Base-by-base conservation (phyloP, 1,140 invertebrate genomes). In the Euwallacea similis region DNA sequence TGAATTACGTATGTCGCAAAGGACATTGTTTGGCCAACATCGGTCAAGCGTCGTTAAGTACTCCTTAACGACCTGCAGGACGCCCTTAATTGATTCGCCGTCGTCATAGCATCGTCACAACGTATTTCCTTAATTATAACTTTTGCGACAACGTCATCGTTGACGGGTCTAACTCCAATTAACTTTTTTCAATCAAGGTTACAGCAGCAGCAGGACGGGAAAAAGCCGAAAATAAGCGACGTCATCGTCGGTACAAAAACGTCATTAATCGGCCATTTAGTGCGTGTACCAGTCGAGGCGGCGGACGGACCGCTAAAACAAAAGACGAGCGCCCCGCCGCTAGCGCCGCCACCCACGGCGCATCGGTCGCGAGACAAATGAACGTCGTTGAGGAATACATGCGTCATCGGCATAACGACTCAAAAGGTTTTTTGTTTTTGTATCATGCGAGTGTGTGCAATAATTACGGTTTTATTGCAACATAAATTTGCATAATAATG, bases 1-100 rank as follows among this genome's bases (percentile, higher is more conserved):
- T 71, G 63, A 66, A 66, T 71, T 71, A 71, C 69, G 69, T 71
- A 71, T 71, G 69, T 71, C 63, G 69, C 56, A 60, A 42, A 59
- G 55, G 56, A 8, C 62, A 65, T 65, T 71, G 62, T 65, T 71
- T 71, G 62, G 42, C 69, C 69, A 71, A 71, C 69, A 71, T 71
- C 61, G 69, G 69, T 71, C 69, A 71, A 71, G 69, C 69, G 56
- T 71, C 69, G 69, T 71, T 71, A 71, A 71, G 69, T 71, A 65
- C 59, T 65, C 69, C 69, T 71, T 71, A 71, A 71, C 69, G 69
- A 71, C 62, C 44, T 3, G 58, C 41, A 63, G 59, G 60, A 62
- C 59, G 58, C 50, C 60, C 55, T 69, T 69, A 69, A 69, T 69
- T 69, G 60, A 63, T 69, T 43, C 16, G n/a, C 63, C 21, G 21